phyloP scores from a whole-genome alignment of 2,797 vertebrate species.

The Avahi laniger region DNA sequence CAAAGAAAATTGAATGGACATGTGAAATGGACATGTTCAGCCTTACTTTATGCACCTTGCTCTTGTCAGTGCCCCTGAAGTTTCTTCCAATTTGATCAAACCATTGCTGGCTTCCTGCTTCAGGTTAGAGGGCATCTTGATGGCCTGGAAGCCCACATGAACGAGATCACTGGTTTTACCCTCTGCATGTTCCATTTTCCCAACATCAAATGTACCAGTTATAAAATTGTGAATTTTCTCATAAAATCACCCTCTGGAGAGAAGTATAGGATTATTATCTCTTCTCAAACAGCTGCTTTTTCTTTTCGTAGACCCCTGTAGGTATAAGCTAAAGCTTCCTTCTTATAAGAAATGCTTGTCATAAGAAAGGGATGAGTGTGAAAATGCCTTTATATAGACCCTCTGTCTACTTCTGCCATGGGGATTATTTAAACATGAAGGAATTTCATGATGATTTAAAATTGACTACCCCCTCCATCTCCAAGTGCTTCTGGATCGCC shows the following conservation, averaged over 20 bases:
- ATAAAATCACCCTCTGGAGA: slow-evolving; percentile 46
- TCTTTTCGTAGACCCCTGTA: slow-evolving; percentile 38
- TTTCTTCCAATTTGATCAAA: slow-evolving; percentile 14
- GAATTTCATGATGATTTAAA: slow-evolving; percentile 65
- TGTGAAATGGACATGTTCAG: background rate
- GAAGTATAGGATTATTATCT: slow-evolving; percentile 24
- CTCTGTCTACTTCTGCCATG: slow-evolving; percentile 32
- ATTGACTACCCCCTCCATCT: slow-evolving; percentile 45
- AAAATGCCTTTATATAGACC: slow-evolving; percentile 30
- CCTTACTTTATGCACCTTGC: background rate
- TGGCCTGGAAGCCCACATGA: background rate
- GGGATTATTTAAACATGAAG: slow-evolving; percentile 66
- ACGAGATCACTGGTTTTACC: background rate
- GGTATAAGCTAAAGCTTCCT: slow-evolving; percentile 52
- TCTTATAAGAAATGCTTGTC: slow-evolving; percentile 39
- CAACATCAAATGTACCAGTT: background rate
- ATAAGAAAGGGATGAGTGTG: background rate
- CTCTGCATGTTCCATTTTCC: slow-evolving; percentile 26
- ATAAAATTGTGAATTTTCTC: slow-evolving; percentile 48
- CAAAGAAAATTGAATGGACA: background rate
- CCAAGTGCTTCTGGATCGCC: slow-evolving; percentile 61
- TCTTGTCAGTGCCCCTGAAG: background rate
- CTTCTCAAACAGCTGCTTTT: slow-evolving; percentile 41
- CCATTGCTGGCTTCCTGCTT: background rate
- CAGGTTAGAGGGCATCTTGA: background rate